phyloP scores from a whole-genome alignment of 2,888 invertebrate species.

The Drosophila melanosoma region DNA sequence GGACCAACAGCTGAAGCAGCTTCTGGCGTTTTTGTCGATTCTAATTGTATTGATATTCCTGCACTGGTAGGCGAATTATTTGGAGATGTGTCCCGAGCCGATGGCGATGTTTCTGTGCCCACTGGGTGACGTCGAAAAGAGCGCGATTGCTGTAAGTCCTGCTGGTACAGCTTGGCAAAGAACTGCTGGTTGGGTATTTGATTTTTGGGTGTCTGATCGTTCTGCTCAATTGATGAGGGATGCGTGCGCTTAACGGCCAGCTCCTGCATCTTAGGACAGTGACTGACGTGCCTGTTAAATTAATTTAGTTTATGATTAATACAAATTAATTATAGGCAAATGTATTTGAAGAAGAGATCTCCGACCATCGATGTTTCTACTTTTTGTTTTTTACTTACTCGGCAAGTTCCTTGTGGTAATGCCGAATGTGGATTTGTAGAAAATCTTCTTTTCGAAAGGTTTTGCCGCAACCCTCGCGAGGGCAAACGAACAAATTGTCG shows the following conservation, averaged over 20 bases:
- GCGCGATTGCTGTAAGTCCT: constrained; percentile 82
- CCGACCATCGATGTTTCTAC: neutral
- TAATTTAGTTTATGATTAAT: neutral
- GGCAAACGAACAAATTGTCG: constrained; percentile 89
- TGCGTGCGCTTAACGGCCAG: constrained; percentile 90
- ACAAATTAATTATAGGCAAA: neutral
- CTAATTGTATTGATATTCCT: constrained; percentile 19
- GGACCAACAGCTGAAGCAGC: constrained; percentile 3
- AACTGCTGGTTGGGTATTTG: constrained; percentile 85
- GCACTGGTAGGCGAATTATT: constrained; percentile 40
- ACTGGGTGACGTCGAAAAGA: constrained; percentile 57
- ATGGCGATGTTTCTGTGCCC: constrained; percentile 24
- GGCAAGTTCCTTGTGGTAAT: constrained; percentile 94
- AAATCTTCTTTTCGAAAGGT: constrained; percentile 96
- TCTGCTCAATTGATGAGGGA: constrained; percentile 87
- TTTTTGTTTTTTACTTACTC: constrained; percentile 84
- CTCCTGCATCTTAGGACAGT: constrained; percentile 94
- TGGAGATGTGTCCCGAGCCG: constrained; percentile 40
- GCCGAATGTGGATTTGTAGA: constrained; percentile 96
- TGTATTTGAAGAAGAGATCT: neutral
- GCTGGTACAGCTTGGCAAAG: constrained; percentile 85
- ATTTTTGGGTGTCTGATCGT: constrained; percentile 85
- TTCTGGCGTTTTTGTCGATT: constrained; percentile 12
- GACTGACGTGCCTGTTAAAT: constrained; percentile 86
- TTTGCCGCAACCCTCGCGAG: constrained; percentile 93